Conservation (phyloP, 1,140 invertebrate species). For the Atta texana region DNA sequence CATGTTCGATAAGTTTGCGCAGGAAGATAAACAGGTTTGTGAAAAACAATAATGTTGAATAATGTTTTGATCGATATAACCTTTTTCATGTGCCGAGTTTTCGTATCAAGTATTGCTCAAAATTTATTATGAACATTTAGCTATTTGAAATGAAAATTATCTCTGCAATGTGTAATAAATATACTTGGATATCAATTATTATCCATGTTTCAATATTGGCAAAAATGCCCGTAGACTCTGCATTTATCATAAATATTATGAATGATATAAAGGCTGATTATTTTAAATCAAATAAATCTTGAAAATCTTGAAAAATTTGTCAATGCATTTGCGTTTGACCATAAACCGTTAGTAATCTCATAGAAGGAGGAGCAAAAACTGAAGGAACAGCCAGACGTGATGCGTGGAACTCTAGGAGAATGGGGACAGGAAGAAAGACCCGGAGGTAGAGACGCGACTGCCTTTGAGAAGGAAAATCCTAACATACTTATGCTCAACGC, state of each 20-base stretch:
- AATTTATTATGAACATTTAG: conserved; percentile 7
- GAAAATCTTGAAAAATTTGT: conserved; percentile 37
- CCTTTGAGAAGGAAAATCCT: conserved; percentile 92
- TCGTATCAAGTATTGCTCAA: conserved; percentile 21
- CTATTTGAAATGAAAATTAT: conserved; percentile 11
- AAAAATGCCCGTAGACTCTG: conserved; percentile 12
- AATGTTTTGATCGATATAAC: conserved; percentile 5
- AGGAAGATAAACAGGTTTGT: conserved; percentile 92
- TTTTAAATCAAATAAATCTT: conserved; percentile 16
- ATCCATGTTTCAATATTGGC: neutral
- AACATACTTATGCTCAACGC: conserved; percentile 92
- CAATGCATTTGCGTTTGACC: conserved; percentile 67
- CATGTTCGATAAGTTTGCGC: conserved; percentile 97
- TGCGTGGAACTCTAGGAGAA: conserved; percentile 89
- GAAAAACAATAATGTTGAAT: conserved; percentile 65
- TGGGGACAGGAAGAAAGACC: conserved; percentile 91
- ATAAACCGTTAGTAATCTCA: conserved; percentile 84
- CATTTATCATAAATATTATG: conserved; percentile 39
- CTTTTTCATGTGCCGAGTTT: neutral
- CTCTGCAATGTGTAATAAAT: neutral
- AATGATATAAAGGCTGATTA: conserved; percentile 36
- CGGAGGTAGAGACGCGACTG: conserved; percentile 89
- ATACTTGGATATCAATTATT: neutral
- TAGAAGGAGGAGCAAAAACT: conserved; percentile 90
- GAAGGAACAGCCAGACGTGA: conserved; percentile 90